Conservation (phyloP, 2,797 vertebrate species). For the Poeciliopsis presidionis region DNA sequence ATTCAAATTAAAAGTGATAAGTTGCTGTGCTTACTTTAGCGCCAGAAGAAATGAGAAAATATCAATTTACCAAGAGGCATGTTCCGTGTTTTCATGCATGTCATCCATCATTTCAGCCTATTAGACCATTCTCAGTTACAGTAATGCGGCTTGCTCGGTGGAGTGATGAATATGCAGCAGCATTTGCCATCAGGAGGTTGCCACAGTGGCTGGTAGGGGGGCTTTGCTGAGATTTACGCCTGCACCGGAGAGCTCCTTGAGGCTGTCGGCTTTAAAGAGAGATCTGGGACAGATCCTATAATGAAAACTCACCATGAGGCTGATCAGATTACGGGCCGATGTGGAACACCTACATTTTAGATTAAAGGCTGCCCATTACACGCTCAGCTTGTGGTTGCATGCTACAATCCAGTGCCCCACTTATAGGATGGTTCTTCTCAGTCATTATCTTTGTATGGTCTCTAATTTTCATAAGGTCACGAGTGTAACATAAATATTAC, state of each 20-base stretch:
- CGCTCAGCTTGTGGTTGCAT: slow-evolving; percentile 53
- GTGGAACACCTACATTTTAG: slow-evolving; percentile 75
- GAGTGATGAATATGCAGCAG: slow-evolving; percentile 64
- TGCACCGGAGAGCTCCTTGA: slow-evolving; percentile 42
- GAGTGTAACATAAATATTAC: slow-evolving; percentile 56
- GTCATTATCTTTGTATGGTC: slow-evolving; percentile 55
- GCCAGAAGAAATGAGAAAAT: slow-evolving; percentile 37
- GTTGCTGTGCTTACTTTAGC: slow-evolving; percentile 23
- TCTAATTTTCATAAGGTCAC: slow-evolving; percentile 50
- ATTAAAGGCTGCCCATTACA: slow-evolving; percentile 76
- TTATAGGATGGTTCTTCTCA: slow-evolving; percentile 55
- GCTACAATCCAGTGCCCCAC: slow-evolving; percentile 47
- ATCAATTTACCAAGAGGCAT: slow-evolving; percentile 36
- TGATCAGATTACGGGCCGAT: slow-evolving; percentile 73
- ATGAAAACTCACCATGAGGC: slow-evolving; percentile 71
- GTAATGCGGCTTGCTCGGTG: slow-evolving; percentile 46
- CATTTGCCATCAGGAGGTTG: slow-evolving; percentile 50
- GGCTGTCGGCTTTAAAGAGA: slow-evolving; percentile 64
- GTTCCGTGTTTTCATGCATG: slow-evolving; percentile 43
- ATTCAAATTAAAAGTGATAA: slow-evolving; percentile 24
- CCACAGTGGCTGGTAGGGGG: slow-evolving; percentile 48
- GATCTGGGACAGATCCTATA: slow-evolving; percentile 72
- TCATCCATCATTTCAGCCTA: slow-evolving; percentile 55
- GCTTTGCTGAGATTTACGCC: slow-evolving; percentile 54
- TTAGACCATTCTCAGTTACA: slow-evolving; percentile 36